phyloP scores from a whole-genome alignment of 2,888 invertebrate species.

The Acronicta aceris region DNA sequence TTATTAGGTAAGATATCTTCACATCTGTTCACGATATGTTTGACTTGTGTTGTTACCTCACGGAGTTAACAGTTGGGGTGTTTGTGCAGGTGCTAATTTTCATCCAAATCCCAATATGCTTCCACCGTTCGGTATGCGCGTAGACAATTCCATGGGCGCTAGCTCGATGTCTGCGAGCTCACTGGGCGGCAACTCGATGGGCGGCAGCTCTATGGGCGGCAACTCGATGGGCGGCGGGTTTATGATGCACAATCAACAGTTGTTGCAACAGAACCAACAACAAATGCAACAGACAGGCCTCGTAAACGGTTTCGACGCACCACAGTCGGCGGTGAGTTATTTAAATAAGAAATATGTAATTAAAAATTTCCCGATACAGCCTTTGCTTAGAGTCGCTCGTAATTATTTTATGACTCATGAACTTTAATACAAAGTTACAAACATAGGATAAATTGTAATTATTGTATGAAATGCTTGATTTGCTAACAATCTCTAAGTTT shows the following conservation, averaged over 20 bases:
- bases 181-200: constrained; percentile 33
- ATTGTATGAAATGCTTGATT: too few relatives aligned
- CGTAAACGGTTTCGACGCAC: constrained; percentile 79
- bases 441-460: too few relatives aligned
- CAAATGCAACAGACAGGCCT: constrained; percentile 71
- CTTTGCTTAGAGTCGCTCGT: too few relatives aligned
- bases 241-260: constrained; percentile 77
- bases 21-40: constrained; percentile 9
- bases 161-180: constrained; percentile 47
- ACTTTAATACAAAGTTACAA: too few relatives aligned
- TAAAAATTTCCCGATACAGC: neutral
- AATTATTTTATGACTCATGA: too few relatives aligned
- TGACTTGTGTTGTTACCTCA: constrained; percentile 22
- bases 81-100: constrained; percentile 85
- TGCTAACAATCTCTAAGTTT: too few relatives aligned
- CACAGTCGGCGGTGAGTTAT: constrained; percentile 76
- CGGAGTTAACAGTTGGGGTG: constrained; percentile 39
- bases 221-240: constrained; percentile 59
- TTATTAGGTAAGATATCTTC: constrained; percentile 81
- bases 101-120: constrained; percentile 85
- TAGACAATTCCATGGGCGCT: constrained; percentile 76
- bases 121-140: constrained; percentile 87
- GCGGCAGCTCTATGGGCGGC: constrained; percentile 61
- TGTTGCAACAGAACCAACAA: constrained; percentile 67
- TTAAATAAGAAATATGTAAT: neutral